A percentile compares a stretch with the other conserved stretches of the same genome.
Evolutionary conservation across 64 coral and sea anemone genomes (phyloP).

Genomic region (Montipora sp.): DNA sequence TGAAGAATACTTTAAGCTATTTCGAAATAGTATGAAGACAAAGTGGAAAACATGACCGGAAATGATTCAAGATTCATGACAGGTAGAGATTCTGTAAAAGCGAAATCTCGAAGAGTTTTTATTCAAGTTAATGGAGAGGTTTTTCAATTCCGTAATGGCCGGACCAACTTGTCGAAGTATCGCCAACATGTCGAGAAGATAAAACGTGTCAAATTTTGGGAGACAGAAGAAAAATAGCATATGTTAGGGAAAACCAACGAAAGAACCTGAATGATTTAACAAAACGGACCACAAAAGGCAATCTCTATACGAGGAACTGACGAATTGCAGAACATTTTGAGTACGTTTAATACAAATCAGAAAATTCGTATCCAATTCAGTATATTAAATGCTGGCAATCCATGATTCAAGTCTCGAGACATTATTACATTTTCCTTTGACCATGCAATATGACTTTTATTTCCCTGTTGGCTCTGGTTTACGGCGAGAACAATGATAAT

Average conservation of each 20-base stretch:
- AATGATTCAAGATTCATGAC: not conserved
- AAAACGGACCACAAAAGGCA: not conserved
- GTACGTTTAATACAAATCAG: not conserved
- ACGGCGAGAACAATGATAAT: slow-evolving; percentile 5
- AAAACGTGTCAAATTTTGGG: slow-evolving; percentile 2
- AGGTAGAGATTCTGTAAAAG: not conserved
- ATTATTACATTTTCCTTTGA: not conserved
- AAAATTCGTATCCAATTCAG: not conserved
- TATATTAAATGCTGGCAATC: not conserved
- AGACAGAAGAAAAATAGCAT: not conserved
- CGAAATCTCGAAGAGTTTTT: not conserved
- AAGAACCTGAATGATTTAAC: not conserved
- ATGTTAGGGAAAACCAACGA: not conserved
- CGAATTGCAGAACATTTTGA: not conserved
- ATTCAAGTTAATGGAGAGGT: not conserved
- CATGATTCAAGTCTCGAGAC: not conserved
- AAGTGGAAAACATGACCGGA: not conserved
- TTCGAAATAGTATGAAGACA: not conserved
- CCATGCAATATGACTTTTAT: slow-evolving; percentile 1
- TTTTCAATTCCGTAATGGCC: not conserved
- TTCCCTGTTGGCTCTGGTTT: not conserved
- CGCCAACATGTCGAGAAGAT: slow-evolving; percentile 24
- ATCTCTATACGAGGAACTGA: not conserved
- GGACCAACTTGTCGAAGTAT: slow-evolving; percentile 12
- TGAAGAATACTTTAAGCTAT: not conserved